Evolutionary conservation across 2,113 vertebrate species (phyloP).

Genomic region (Rhizomys pruinosus): DNA sequence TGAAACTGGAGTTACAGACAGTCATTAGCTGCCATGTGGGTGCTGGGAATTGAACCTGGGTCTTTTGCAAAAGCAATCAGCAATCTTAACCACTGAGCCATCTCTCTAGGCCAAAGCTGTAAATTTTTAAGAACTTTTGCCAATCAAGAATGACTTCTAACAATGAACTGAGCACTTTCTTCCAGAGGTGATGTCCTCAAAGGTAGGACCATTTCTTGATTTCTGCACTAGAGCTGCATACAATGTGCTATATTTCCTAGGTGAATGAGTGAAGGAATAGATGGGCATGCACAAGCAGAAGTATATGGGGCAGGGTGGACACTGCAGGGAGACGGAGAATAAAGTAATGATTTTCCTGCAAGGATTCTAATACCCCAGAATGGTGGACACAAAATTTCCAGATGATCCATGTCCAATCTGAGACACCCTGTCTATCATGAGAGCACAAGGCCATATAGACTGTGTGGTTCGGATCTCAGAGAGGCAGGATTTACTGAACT

Average conservation of each 20-base stretch:
- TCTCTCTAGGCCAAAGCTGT: background rate
- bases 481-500: background rate
- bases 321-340: background rate
- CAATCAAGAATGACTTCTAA: conserved; percentile 64
- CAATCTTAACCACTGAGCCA: too few relatives aligned
- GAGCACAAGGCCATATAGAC: background rate
- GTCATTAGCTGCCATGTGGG: too few relatives aligned
- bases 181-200: conserved; percentile 42
- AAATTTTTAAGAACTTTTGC: conserved; percentile 62
- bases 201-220: background rate
- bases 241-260: background rate
- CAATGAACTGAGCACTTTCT: conserved; percentile 27
- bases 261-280: background rate
- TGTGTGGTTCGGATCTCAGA: background rate
- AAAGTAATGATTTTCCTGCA: background rate
- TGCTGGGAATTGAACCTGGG: too few relatives aligned
- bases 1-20: too few relatives aligned
- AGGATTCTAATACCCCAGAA: background rate
- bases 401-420: background rate
- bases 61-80: too few relatives aligned
- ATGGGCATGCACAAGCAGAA: background rate
- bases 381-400: background rate
- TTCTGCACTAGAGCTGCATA: background rate
- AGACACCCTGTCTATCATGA: background rate
- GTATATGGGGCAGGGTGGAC: background rate